phyloP scores from a whole-genome alignment of 2,113 vertebrate species.

The Clarias macrocephalus region DNA sequence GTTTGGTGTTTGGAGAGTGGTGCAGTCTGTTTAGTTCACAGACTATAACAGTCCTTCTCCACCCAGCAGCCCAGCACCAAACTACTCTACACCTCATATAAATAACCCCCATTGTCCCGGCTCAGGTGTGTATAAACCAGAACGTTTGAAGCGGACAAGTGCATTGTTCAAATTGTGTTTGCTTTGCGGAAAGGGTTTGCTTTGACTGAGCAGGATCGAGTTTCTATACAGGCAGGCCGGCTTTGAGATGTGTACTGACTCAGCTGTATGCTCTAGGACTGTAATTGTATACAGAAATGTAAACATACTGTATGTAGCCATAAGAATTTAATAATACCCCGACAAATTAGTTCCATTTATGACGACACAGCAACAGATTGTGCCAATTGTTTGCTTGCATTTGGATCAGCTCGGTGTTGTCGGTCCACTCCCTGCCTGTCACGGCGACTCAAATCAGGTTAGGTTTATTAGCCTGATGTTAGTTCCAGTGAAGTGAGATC shows the following conservation, averaged over 20 bases:
- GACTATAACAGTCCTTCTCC: slow-evolving; percentile 40
- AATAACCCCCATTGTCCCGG: slow-evolving; percentile 44
- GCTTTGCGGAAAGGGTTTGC: slow-evolving; percentile 4
- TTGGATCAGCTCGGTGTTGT: slow-evolving; percentile 4
- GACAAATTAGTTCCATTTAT: slow-evolving; percentile 5
- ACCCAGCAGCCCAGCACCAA: slow-evolving; percentile 32
- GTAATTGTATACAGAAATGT: background rate
- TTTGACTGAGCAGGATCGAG: slow-evolving; percentile 5
- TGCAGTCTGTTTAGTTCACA: slow-evolving; percentile 24
- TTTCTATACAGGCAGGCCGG: background rate
- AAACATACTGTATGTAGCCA: background rate
- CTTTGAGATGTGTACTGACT: background rate
- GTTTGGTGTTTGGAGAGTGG: slow-evolving; percentile 37
- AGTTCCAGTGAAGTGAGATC: slow-evolving; percentile 33
- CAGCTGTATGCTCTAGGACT: background rate
- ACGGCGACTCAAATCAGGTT: slow-evolving; percentile 40
- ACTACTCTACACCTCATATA: slow-evolving; percentile 41
- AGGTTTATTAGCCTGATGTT: slow-evolving; percentile 42
- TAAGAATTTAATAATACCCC: background rate
- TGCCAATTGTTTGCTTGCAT: background rate
- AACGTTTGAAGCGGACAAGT: slow-evolving; percentile 27
- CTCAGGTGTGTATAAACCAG: slow-evolving; percentile 27
- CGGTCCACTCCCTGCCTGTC: slow-evolving; percentile 40
- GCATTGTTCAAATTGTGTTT: slow-evolving; percentile 31
- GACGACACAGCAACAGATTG: slow-evolving; percentile 23